These are phyloP conservation scores for Drosophila rufa DNA, from an alignment of 1,140 invertebrate species.

Conservation along the genomic window DNA sequence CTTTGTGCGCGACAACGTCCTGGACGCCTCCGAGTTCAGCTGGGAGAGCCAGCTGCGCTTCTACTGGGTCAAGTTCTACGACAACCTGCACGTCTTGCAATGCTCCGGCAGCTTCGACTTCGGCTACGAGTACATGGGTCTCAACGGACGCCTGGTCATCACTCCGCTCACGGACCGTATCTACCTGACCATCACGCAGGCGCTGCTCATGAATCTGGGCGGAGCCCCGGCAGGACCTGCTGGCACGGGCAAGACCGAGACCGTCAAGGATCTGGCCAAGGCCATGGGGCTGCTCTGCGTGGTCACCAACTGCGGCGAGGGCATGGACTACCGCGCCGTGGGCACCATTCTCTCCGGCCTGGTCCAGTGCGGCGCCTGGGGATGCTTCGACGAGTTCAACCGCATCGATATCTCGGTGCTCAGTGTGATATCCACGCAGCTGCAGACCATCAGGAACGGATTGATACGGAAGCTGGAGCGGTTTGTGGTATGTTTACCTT, in stretches of 20 bases:
- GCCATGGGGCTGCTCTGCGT: constrained; percentile 94
- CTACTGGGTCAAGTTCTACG: constrained; percentile 94
- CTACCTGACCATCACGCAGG: constrained; percentile 96
- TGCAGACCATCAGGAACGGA: constrained; percentile 94
- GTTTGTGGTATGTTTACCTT: constrained; percentile 88
- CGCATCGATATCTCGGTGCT: constrained; percentile 95
- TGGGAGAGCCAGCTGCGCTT: constrained; percentile 97
- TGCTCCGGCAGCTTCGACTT: constrained; percentile 95
- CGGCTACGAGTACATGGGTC: constrained; percentile 97
- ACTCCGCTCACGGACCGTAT: constrained; percentile 96
- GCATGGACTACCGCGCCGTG: constrained; percentile 95
- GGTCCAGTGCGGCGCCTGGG: constrained; percentile 92
- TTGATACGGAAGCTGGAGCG: constrained; percentile 90
- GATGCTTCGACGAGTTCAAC: constrained; percentile 97
- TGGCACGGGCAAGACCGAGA: constrained; percentile 96
- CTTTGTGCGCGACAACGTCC: constrained; percentile 94
- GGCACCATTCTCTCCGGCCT: constrained; percentile 93
- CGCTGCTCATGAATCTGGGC: constrained; percentile 94
- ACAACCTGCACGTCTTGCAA: constrained; percentile 93
- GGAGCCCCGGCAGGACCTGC: constrained; percentile 92
- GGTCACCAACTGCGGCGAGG: constrained; percentile 96
- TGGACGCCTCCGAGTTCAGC: constrained; percentile 93
- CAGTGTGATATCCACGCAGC: constrained; percentile 95
- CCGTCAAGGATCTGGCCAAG: constrained; percentile 95
- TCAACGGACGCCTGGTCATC: constrained; percentile 95